Evolutionary conservation across 2,797 vertebrate species (phyloP).

Genomic region (Acomys russatus): DNA sequence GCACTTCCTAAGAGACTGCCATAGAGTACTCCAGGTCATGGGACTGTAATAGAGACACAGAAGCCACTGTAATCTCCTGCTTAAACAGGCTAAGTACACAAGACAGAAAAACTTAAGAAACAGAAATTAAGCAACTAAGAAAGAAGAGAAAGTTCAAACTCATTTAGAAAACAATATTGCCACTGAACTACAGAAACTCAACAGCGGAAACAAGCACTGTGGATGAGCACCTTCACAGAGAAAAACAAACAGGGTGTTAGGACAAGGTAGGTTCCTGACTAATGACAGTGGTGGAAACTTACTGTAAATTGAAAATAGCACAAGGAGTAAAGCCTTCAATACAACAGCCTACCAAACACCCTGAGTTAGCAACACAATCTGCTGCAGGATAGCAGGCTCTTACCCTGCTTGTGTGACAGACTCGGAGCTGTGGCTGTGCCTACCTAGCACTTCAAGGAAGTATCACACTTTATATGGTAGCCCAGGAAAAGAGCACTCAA

Average conservation of each 20-base stretch:
- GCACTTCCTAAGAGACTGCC: neutral
- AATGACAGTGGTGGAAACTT: neutral
- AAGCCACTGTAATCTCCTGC: slow-evolving; percentile 32
- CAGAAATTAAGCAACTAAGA: neutral
- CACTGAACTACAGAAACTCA: neutral
- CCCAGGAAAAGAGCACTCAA: neutral
- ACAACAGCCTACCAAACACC: neutral
- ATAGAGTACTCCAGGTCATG: slow-evolving; percentile 17
- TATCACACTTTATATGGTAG: neutral
- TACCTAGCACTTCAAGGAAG: neutral
- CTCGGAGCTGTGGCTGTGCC: neutral
- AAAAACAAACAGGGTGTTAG: neutral
- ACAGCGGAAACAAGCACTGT: neutral
- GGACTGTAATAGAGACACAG: slow-evolving; percentile 13
- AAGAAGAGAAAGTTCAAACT: slow-evolving; percentile 16
- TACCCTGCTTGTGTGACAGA: neutral
- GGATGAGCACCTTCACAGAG: neutral
- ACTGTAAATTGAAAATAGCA: neutral
- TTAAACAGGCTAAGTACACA: neutral
- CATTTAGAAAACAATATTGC: neutral
- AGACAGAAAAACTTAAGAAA: neutral
- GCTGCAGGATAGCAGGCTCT: neutral
- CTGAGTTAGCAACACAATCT: neutral
- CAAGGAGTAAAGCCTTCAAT: neutral
- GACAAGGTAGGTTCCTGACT: neutral